A percentile compares a stretch with the other conserved stretches of the same genome.
These are phyloP conservation scores for Rafetus swinhoei DNA, from an alignment of 2,113 vertebrate species.

Conservation along the genomic window DNA sequence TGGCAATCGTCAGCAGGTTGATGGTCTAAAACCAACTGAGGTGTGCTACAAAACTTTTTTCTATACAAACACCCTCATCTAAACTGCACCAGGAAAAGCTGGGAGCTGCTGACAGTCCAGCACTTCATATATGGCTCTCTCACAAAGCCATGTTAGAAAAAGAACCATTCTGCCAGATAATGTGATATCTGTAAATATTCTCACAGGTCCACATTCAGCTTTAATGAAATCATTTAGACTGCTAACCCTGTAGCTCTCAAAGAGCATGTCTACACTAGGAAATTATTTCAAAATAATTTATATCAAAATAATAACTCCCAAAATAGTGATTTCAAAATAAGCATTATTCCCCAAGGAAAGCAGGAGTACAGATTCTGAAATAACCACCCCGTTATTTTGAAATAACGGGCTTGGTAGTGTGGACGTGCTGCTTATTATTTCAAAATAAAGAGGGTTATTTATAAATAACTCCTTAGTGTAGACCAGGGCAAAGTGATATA, in stretches of 20 bases:
- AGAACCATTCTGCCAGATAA: neutral
- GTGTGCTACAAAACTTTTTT: constrained; percentile 1
- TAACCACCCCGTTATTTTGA: too few species aligned
- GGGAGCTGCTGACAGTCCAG: neutral
- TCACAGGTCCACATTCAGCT: constrained; percentile 37
- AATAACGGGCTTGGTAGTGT: too few species aligned
- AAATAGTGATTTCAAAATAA: too few species aligned
- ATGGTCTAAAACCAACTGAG: neutral
- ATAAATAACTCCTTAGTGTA: too few species aligned
- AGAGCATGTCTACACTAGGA: too few species aligned
- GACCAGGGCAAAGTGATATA: neutral
- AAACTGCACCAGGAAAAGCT: neutral
- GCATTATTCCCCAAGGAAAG: too few species aligned
- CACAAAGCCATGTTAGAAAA: constrained; percentile 5
- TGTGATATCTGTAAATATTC: neutral
- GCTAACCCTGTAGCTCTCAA: neutral
- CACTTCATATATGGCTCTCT: neutral
- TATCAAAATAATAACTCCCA: too few species aligned
- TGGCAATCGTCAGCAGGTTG: constrained; percentile 1
- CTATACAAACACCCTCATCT: neutral
- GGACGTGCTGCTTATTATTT: too few species aligned
- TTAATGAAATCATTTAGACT: constrained; percentile 13
- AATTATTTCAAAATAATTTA: too few species aligned
- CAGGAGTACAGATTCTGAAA: too few species aligned
- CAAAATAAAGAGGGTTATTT: too few species aligned